Conservation (phyloP, 2,888 invertebrate species). For the Apamea anceps region DNA sequence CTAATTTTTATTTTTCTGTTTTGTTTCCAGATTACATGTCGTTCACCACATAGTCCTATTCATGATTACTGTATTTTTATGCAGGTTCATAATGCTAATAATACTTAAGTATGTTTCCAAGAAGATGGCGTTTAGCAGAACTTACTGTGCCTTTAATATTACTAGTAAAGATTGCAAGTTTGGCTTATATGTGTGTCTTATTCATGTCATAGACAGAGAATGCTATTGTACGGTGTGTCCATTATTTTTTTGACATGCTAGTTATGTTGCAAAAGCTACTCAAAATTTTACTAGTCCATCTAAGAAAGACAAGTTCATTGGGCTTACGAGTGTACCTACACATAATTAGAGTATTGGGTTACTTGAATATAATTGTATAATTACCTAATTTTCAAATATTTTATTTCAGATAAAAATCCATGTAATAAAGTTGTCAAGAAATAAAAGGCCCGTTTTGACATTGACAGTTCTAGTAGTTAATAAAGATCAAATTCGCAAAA, state of each 20-base stretch:
- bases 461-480: no score
- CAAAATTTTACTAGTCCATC: background rate
- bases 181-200: no score
- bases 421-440: background rate
- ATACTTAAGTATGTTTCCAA: background rate
- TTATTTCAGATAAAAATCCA: no score
- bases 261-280: background rate
- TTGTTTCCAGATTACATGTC: constrained; percentile 34
- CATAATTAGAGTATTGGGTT: background rate
- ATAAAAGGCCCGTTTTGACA: no score
- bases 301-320: background rate
- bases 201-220: no score
- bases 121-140: constrained; percentile 11
- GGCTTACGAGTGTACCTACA: no score
- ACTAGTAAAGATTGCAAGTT: background rate
- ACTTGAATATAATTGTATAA: background rate
- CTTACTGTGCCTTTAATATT: background rate
- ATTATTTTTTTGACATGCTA: background rate
- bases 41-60: constrained; percentile 32
- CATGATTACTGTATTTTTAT: constrained; percentile 13
- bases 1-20: background rate
- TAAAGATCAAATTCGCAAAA: no score
- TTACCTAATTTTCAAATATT: background rate
- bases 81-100: constrained; percentile 12
- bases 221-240: no score